Base-by-base conservation (phyloP, 1,140 invertebrate species). In the Habropoda laboriosa region DNA sequence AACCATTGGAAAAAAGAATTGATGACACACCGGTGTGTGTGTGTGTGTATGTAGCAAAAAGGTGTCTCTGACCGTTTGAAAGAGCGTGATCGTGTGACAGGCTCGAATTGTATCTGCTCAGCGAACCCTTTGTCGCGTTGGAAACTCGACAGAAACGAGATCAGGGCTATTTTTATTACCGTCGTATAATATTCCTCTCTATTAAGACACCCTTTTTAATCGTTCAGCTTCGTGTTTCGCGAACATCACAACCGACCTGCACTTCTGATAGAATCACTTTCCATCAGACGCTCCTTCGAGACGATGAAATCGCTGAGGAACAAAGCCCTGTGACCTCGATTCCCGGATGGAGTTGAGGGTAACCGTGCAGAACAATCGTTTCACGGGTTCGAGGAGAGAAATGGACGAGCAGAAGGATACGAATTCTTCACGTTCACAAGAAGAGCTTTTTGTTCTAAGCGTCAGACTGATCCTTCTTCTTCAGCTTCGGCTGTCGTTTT, bases 371-470 rank as follows among this genome's bases (percentile, higher is more conserved):
- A 71, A 79, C 70, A 60, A 63, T 45, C 32, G 51, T 73, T 73
- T 32, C 75, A 60, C 42, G 42, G 57, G 12, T 61, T 71, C 47
- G 6, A 42, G 27, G 38, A 64, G 47, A 35, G 70, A 79, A 24
- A 27, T n/a, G 47, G 68, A 57, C 45, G 45, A 16, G 24, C 13
- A 10, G 47, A 16, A 55, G 30, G 0, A 71, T 21, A 72, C 30
- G 49, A 27, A 73, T 83, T 72, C 63, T 13, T 53, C 16, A n/a
- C 45, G 38, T 67, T 70, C 75, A 45, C n/a, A 16, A 66, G 51
- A 24, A 27, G 58, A 72, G 71, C n/a, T 72, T 85, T 84, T 85
- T 83, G 77, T 85, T 77, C 83, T 77, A 84, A 40, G 57, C 82
- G 51, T 84, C 64, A n/a, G 57, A 42, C 60, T 16, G 38, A 35